Evolutionary conservation across 2,797 vertebrate genomes (phyloP).

Genomic region (Neopelma chrysocephalum): DNA sequence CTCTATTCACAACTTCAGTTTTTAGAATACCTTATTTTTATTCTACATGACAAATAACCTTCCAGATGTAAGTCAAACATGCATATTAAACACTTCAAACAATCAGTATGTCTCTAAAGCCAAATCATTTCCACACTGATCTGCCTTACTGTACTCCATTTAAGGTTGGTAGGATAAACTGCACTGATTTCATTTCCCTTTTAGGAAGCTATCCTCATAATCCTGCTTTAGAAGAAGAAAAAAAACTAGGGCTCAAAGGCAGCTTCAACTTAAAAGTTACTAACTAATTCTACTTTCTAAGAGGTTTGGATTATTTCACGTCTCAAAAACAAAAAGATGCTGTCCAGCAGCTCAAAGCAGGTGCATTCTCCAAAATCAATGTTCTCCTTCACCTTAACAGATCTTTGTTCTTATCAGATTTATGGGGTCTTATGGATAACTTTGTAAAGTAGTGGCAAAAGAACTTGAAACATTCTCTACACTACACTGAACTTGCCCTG

Average conservation of each 20-base stretch:
- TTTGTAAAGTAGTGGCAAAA: neutral
- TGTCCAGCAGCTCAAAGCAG: neutral
- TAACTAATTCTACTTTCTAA: neutral
- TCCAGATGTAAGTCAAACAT: neutral
- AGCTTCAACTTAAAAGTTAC: conserved; percentile 18
- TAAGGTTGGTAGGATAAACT: conserved; percentile 38
- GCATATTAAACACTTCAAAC: neutral
- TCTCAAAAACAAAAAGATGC: neutral
- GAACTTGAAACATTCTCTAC: neutral
- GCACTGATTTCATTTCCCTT: conserved; percentile 50
- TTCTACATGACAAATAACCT: neutral
- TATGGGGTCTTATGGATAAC: neutral
- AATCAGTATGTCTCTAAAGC: neutral
- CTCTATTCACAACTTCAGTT: neutral
- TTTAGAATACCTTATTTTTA: neutral
- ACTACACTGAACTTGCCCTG: neutral
- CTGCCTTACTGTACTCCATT: neutral
- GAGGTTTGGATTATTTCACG: neutral
- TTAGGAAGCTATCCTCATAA: conserved; percentile 57
- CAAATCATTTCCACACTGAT: neutral
- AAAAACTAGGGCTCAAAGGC: neutral
- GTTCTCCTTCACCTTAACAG: neutral
- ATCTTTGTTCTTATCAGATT: neutral
- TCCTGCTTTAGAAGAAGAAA: conserved; percentile 25
- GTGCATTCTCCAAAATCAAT: neutral